Evolutionary conservation across 2,888 invertebrate species (phyloP).

Genomic region (Leucoma salicis): DNA sequence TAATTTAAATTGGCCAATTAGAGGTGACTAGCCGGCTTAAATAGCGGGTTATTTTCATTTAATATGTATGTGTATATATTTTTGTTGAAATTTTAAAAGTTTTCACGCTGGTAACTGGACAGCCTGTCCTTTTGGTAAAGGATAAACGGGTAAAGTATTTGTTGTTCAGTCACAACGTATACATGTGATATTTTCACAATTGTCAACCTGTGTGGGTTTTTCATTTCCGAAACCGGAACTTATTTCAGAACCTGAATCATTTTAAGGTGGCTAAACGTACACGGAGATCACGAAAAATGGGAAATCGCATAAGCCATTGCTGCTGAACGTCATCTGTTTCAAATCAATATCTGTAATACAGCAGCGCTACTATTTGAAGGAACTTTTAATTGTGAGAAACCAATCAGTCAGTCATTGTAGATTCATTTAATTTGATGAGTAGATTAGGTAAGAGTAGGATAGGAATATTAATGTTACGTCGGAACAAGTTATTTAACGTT

Average conservation of each 20-base stretch:
- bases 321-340: constrained; percentile 35
- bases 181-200: constrained; percentile 24
- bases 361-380: no score
- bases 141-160: no score
- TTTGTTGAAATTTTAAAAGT: neutral
- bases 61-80: constrained; percentile 11
- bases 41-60: constrained; percentile 17
- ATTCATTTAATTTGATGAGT: neutral
- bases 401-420: no score
- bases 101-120: no score
- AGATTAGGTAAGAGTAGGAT: constrained; percentile 21
- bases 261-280: constrained; percentile 45
- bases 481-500: constrained; percentile 65
- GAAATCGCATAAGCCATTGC: constrained; percentile 44
- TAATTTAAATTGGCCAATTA: constrained; percentile 21
- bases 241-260: constrained; percentile 59
- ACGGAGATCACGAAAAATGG: constrained; percentile 22
- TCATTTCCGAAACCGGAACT: constrained; percentile 60
- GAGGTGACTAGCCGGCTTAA: constrained; percentile 7
- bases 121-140: no score
- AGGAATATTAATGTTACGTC: constrained; percentile 42
- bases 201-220: constrained; percentile 34
- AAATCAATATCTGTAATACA: no score
- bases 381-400: neutral
- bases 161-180: constrained; percentile 25